Percentiles rank a stretch among this genome's conserved stretches.
Evolutionary conservation across 2,888 invertebrate species (phyloP).

Genomic region (Dolomedes plantarius): DNA sequence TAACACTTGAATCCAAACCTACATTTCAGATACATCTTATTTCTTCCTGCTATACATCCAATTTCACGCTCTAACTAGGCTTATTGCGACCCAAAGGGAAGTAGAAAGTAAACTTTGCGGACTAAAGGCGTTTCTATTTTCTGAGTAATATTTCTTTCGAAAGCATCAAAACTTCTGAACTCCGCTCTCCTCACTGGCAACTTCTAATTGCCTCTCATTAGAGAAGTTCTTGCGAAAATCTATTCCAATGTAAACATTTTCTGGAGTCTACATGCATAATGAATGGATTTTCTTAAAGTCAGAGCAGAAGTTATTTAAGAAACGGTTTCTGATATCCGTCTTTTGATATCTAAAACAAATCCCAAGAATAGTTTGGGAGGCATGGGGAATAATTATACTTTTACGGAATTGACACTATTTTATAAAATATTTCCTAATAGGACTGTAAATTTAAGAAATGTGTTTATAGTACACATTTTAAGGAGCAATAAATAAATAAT

Average conservation of each 20-base stretch:
- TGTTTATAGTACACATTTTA: no score
- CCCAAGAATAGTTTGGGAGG: not conserved
- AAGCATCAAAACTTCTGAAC: not conserved
- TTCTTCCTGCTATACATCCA: not conserved
- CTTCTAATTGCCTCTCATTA: constrained; percentile 28
- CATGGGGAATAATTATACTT: no score
- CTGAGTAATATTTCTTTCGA: not conserved
- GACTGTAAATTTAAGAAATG: no score
- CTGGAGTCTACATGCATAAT: constrained; percentile 6
- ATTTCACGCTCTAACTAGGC: constrained; percentile 4
- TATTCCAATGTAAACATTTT: constrained; percentile 10
- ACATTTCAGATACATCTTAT: not conserved
- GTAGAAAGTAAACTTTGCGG: not conserved
- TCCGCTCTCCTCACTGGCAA: not conserved
- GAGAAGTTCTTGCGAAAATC: not conserved
- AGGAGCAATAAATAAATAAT: no score
- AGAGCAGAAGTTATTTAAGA: not conserved
- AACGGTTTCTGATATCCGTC: not conserved
- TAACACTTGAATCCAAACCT: no score
- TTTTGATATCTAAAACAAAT: not conserved
- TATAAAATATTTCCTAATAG: no score
- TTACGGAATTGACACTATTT: no score
- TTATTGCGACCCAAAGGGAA: not conserved
- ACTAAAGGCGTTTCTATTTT: not conserved
- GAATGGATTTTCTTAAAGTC: constrained; percentile 2